A percentile compares a stretch with the other conserved stretches of the same genome.
phyloP scores from a whole-genome alignment of 2,113 vertebrate species.

The Ia io region DNA sequence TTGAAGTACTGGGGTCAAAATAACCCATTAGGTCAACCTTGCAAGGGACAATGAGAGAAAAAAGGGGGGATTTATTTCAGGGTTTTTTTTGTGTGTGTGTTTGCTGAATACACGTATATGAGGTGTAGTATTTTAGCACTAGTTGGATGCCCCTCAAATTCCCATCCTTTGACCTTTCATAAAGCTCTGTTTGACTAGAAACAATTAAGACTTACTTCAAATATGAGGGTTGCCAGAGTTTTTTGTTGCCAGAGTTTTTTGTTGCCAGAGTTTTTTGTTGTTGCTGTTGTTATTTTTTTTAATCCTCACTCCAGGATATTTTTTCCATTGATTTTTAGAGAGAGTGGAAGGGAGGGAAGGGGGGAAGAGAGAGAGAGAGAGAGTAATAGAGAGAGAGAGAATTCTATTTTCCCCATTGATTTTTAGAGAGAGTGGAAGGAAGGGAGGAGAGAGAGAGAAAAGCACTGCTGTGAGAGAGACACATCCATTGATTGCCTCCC shows the following conservation, averaged over 20 bases:
- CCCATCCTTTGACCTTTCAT: neutral
- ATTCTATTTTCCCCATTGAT: too few species aligned
- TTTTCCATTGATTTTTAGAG: too few species aligned
- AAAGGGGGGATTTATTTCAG: neutral
- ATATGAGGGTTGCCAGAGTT: neutral
- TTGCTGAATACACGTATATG: neutral
- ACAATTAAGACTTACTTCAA: neutral
- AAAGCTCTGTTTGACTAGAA: conserved; percentile 17
- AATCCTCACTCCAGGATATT: too few species aligned
- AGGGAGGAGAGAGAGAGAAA: too few species aligned
- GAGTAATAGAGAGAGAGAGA: too few species aligned
- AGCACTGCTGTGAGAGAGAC: too few species aligned
- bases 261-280: too few species aligned
- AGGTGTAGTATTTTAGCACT: neutral
- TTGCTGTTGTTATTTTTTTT: too few species aligned
- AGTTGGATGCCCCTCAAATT: neutral
- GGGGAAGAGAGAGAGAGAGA: too few species aligned
- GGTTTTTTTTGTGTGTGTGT: neutral
- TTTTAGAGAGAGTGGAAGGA: too few species aligned
- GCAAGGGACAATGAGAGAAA: neutral
- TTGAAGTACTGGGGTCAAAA: neutral
- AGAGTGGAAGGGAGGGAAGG: too few species aligned
- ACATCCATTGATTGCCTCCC: too few species aligned
- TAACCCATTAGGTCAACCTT: neutral
- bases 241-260: conserved; percentile 29